Conservation (phyloP, 1,140 invertebrate genomes). For the Drosophila ficusphila region DNA sequence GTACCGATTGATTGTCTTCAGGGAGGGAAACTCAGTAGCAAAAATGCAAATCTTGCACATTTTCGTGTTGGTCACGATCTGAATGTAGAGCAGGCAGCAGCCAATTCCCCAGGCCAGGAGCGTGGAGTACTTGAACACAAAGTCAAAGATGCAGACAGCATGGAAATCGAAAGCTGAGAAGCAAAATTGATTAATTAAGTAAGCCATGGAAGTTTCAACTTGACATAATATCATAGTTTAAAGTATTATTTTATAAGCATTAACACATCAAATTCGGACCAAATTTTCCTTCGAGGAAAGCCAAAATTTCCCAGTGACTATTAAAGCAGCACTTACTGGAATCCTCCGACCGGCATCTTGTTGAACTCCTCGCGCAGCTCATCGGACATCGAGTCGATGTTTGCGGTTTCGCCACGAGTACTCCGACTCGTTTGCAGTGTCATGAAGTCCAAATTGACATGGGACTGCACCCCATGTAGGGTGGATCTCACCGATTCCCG, state of each 20-base stretch:
- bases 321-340: not conserved
- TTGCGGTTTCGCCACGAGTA: no score
- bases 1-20: no score
- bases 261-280: no score
- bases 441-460: not conserved
- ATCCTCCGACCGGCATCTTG: slow-evolving; percentile 14
- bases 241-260: no score
- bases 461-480: no score
- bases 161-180: not conserved
- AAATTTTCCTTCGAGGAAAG: no score
- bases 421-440: not conserved
- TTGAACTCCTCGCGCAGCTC: slow-evolving; percentile 1
- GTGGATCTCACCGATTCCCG: not conserved
- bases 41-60: no score
- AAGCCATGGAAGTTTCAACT: no score
- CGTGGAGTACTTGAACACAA: slow-evolving; percentile 67
- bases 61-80: not conserved
- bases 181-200: no score
- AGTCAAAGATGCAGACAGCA: slow-evolving; percentile 67
- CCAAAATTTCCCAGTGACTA: no score
- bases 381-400: not conserved
- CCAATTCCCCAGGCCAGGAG: slow-evolving; percentile 45
- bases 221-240: no score
- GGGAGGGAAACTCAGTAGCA: no score
- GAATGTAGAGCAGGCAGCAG: slow-evolving; percentile 16